phyloP scores from a whole-genome alignment of 2,888 invertebrate species.

The Zygaena filipendulae region DNA sequence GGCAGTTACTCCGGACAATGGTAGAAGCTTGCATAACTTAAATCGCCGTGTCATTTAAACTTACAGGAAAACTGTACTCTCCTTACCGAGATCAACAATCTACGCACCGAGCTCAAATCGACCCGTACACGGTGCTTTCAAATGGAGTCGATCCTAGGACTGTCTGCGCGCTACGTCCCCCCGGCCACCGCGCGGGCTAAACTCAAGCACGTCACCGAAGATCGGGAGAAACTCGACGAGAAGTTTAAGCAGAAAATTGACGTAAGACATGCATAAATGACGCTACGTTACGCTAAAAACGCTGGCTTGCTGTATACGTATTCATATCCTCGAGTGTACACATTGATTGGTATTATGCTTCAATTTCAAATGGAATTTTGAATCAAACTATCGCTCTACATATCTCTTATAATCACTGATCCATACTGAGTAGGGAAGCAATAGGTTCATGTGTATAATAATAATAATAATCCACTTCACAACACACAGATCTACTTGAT shows the following conservation, averaged over 20 bases:
- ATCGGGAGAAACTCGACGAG: constrained; percentile 69
- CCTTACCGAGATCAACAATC: constrained; percentile 79
- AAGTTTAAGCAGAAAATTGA: constrained; percentile 60
- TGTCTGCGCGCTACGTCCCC: constrained; percentile 66
- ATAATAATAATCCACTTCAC: too few relatives aligned
- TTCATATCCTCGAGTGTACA: too few relatives aligned
- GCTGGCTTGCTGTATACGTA: too few relatives aligned
- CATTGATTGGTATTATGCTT: too few relatives aligned
- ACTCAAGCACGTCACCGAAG: constrained; percentile 71
- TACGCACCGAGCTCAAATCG: constrained; percentile 75
- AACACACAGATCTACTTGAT: too few relatives aligned
- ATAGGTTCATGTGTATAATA: too few relatives aligned
- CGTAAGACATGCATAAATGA: constrained; percentile 39
- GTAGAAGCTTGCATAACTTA: too few relatives aligned
- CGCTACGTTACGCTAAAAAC: background rate
- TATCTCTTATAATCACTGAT: background rate
- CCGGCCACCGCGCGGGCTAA: constrained; percentile 72
- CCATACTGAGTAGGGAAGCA: background rate
- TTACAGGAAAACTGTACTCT: constrained; percentile 82
- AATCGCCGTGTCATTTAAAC: too few relatives aligned
- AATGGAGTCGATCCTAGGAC: constrained; percentile 77
- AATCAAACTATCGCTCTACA: too few relatives aligned
- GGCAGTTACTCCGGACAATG: too few relatives aligned
- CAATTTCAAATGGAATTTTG: constrained; percentile 1
- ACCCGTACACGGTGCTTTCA: constrained; percentile 74